Evolutionary conservation across 30 jellyfish, hydroid and myxozoan species (phyloP), one percentile per base, ranked within the genome.

Genomic region (Aurelia coerulea): DNA sequence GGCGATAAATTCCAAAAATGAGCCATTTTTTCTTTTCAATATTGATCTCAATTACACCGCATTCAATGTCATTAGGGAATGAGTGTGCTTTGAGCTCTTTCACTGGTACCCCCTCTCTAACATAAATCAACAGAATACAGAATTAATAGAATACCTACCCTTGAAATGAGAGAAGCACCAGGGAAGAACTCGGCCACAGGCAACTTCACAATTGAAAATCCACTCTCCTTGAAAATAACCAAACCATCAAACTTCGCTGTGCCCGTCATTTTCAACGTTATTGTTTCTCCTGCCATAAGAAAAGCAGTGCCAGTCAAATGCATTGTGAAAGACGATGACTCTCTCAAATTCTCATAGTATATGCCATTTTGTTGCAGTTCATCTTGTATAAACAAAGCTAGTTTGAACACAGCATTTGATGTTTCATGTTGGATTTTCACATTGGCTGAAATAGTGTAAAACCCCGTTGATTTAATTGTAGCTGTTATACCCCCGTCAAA

Each of bases 381-480:
- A 53, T 68, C 90, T 39, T 82, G 81, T 2, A 72, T 75, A 53
- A 74, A 89, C 17, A 89, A 68, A n/a, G 88, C 90, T n/a, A 89
- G 51, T 62, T 68, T 80, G 62, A 89, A 67, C 23, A 73, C 88
- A n/a, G 97, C 46, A 10, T 74, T 62, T 34, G 90, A 73, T 2
- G 68, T 65, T 53, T 79, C 81, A 46, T 68, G 74, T 37, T 58
- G 78, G 64, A 95, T 60, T 33, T 79, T 74, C 37, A 95, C 64
- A 65, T 95, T 95, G 12, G 94, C 95, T n/a, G 99, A 90, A n/a
- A 90, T 86, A 29, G 78, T 18, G 59, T 84, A 95, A 50, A 95
- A 42, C 32, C 99, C 99, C 0, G 90, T 96, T 42, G 73, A 41
- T 37, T 66, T 85, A 8, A 95, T 70, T 2, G 81, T 73, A 33